Base-by-base conservation (phyloP, 2,797 vertebrate genomes). In the Sphaeramia orbicularis region DNA sequence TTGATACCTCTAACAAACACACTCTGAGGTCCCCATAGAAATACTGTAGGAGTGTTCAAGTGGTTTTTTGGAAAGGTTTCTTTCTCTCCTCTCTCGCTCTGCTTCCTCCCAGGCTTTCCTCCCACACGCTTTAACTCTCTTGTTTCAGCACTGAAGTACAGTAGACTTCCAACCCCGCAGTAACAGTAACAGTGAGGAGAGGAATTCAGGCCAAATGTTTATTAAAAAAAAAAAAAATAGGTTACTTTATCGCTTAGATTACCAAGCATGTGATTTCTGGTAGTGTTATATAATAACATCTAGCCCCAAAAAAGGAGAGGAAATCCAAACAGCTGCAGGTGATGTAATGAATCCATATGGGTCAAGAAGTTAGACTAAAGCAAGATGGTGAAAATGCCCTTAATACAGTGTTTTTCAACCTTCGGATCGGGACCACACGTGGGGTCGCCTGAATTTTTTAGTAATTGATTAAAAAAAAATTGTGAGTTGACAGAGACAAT, bases 41-140 rank as follows among this genome's bases (percentile, higher is more conserved):
- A 43, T 21, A 12, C 10, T 53, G 74, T 76, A 77, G 88, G 71
- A 51, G 48, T 74, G 62, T 48, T 71, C 12, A 62, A 82, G 76
- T 71, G 88, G 78, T 80, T 74, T 42, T 86, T 83, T 74, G 54
- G 71, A 87, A 14, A 7, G 37, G 38, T 57, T 76, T 65, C 62
- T 74, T 71, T 67, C 42, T 40, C 15, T 55, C 47, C 59, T 76
- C 65, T 52, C 70, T 53, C 15, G 19, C 81, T 71, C 68, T 47
- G 64, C 56, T 69, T 71, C 73, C 63, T 75, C 76, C 44, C 71
- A 71, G 61, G 73, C 78, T 69, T 69, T 63, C 74, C 80, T 78
- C 89, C 86, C 76, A 86, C 87, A 80, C 80, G 45, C 77, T 64
- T 45, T 58, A 55, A 78, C 81, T 81, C 78, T 58, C 71, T 78